Conservation (phyloP, 37 sponge, comb jelly and placozoan genomes). For the Agelas oroides region DNA sequence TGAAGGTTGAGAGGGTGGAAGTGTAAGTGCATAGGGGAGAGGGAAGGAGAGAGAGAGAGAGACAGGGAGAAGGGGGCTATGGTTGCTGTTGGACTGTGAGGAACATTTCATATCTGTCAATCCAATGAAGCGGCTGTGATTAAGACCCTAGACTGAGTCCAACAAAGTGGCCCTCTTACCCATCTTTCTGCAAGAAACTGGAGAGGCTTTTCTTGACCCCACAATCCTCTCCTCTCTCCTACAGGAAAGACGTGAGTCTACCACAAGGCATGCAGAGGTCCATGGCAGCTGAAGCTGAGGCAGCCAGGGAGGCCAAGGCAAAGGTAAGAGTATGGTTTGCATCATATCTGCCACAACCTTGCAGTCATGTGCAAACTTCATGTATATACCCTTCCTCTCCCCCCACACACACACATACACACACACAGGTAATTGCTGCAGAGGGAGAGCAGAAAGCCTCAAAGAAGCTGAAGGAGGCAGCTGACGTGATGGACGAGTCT, state of each 20-base stretch:
- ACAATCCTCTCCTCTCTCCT: background rate
- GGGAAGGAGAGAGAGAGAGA: background rate
- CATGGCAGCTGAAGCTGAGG: conserved; percentile 98
- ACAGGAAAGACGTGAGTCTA: conserved; percentile 90
- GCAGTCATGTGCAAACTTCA: too few relatives aligned
- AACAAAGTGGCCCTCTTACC: background rate
- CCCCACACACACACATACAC: background rate
- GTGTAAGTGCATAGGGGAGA: conserved; percentile 51
- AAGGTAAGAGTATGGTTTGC: conserved; percentile 53
- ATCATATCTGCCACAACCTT: too few relatives aligned
- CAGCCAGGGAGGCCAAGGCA: conserved; percentile 88
- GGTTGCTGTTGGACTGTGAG: background rate
- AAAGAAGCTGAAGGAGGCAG: conserved; percentile 80
- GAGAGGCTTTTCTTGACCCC: background rate
- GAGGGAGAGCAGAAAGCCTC: conserved; percentile 93
- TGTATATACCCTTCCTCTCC: background rate
- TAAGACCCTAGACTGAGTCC: background rate
- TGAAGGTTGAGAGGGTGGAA: conserved; percentile 92
- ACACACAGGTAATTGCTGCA: conserved; percentile 78
- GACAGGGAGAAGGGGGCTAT: too few relatives aligned
- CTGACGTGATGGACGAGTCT: conserved; percentile 85
- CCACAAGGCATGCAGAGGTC: conserved; percentile 87
- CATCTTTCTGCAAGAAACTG: background rate
- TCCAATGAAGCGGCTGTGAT: background rate
- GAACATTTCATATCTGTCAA: background rate